A percentile compares a stretch with the other conserved stretches of the same genome.
Evolutionary conservation across 2,797 vertebrate genomes (phyloP).

Genomic region (Gobionotothen gibberifrons): DNA sequence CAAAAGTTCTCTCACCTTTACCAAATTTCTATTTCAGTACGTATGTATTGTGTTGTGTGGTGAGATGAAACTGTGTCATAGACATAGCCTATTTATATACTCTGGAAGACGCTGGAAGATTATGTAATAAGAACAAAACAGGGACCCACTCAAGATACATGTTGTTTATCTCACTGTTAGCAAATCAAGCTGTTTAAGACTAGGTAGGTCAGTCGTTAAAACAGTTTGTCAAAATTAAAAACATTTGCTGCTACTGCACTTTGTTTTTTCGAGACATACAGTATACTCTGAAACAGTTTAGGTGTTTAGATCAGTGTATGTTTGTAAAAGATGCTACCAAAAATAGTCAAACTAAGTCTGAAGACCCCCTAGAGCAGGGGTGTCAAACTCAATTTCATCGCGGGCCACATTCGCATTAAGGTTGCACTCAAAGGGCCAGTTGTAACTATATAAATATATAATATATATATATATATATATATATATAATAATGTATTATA

Average conservation of each 20-base stretch:
- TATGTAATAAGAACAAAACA: background rate
- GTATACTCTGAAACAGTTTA: background rate
- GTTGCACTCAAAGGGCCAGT: too few species aligned
- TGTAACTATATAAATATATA: too few species aligned
- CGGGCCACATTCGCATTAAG: too few species aligned
- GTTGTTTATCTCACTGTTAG: background rate
- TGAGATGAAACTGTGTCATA: too few species aligned
- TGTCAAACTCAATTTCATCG: too few species aligned
- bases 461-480: too few species aligned
- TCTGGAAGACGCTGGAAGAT: background rate
- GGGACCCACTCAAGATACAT: background rate
- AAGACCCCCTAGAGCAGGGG: slow-evolving; percentile 9
- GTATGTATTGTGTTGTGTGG: background rate
- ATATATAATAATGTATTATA: too few species aligned
- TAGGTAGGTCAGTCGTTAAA: background rate
- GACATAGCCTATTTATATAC: background rate
- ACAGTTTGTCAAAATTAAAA: background rate
- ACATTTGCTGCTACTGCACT: background rate
- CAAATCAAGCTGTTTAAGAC: background rate
- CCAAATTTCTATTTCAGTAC: background rate
- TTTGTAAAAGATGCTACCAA: background rate
- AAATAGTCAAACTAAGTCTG: slow-evolving; percentile 13
- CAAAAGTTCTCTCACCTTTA: background rate
- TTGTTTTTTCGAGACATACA: background rate
- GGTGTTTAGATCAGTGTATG: background rate